Percentiles rank a stretch among this genome's conserved stretches.
These are phyloP conservation scores for Melipona beecheii DNA, from an alignment of 2,888 invertebrate genomes.

Conservation along the genomic window DNA sequence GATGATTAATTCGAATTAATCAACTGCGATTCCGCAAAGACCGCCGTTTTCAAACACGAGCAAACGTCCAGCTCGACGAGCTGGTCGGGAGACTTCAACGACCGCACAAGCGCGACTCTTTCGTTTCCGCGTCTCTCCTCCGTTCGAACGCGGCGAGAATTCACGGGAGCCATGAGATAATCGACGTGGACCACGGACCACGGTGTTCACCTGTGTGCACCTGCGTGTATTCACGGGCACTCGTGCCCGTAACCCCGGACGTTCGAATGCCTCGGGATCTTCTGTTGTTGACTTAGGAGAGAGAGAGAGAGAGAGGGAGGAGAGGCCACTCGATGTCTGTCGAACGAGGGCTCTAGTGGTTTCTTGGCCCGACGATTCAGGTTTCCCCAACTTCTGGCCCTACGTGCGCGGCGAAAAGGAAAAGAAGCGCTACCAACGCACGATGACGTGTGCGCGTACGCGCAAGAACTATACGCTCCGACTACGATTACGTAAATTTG, in stretches of 20 bases:
- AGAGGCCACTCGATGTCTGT: constrained; percentile 68
- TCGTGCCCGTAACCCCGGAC: constrained; percentile 61
- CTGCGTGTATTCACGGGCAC: constrained; percentile 64
- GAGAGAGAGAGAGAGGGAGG: constrained; percentile 25
- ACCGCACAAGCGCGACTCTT: constrained; percentile 5
- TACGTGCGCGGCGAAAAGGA: constrained; percentile 25
- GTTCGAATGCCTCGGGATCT: constrained; percentile 57
- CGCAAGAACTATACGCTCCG: constrained; percentile 9
- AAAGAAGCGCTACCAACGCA: constrained; percentile 50
- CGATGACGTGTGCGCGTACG: constrained; percentile 39
- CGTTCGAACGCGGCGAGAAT: constrained; percentile 20
- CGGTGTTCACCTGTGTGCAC: constrained; percentile 60
- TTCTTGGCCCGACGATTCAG: constrained; percentile 63
- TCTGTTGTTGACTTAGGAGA: constrained; percentile 71
- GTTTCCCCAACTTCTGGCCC: constrained; percentile 45
- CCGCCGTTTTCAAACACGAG: no score
- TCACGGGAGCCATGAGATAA: constrained; percentile 36
- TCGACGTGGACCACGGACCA: constrained; percentile 14
- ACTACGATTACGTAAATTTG: constrained; percentile 42
- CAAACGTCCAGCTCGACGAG: neutral
- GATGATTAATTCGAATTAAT: neutral
- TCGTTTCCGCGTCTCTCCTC: constrained; percentile 35
- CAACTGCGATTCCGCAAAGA: no score
- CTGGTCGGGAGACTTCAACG: constrained; percentile 13
- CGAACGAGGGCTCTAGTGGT: constrained; percentile 62